These are phyloP conservation scores for Tetragnatha montana DNA, from an alignment of 2,888 invertebrate genomes.

Conservation along the genomic window DNA sequence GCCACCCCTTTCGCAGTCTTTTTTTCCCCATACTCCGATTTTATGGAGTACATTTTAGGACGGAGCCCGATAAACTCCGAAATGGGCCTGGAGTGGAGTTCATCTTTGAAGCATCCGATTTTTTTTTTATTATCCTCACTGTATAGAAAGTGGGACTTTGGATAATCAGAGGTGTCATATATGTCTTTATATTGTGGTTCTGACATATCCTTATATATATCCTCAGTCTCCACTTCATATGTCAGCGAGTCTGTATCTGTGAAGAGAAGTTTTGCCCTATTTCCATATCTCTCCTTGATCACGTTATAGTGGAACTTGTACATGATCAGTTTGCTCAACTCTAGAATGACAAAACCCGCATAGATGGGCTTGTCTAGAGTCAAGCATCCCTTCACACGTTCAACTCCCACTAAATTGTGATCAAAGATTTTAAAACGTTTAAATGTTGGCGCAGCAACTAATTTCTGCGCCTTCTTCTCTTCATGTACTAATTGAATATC, in stretches of 20 bases:
- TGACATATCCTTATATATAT: slow-evolving; percentile 73
- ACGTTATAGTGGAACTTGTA: slow-evolving; percentile 72
- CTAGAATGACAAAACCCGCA: slow-evolving; percentile 73
- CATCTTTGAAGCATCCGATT: slow-evolving; percentile 1
- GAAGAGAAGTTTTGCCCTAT: slow-evolving; percentile 72
- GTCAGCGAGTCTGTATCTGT: slow-evolving; percentile 74
- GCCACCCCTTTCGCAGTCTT: neutral
- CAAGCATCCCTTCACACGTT: slow-evolving; percentile 49
- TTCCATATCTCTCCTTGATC: slow-evolving; percentile 72
- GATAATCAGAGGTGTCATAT: slow-evolving; percentile 40
- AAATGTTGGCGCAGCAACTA: slow-evolving; percentile 58
- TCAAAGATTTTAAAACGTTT: slow-evolving; percentile 22
- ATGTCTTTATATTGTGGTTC: neutral
- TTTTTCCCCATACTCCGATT: neutral
- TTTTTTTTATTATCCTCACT: neutral
- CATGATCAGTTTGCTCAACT: slow-evolving; percentile 74
- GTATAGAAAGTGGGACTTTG: slow-evolving; percentile 21
- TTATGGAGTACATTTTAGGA: slow-evolving; percentile 4
- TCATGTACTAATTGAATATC: slow-evolving; percentile 72
- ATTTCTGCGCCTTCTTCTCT: slow-evolving; percentile 28
- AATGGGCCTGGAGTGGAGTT: neutral
- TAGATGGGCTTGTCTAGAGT: slow-evolving; percentile 73
- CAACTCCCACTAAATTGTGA: slow-evolving; percentile 30
- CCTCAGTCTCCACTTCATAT: slow-evolving; percentile 71
- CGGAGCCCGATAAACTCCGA: neutral